Percentiles rank a stretch among this genome's conserved stretches.
These are phyloP conservation scores for Drosophila robusta DNA, from an alignment of 2,888 invertebrate genomes.

Conservation along the genomic window DNA sequence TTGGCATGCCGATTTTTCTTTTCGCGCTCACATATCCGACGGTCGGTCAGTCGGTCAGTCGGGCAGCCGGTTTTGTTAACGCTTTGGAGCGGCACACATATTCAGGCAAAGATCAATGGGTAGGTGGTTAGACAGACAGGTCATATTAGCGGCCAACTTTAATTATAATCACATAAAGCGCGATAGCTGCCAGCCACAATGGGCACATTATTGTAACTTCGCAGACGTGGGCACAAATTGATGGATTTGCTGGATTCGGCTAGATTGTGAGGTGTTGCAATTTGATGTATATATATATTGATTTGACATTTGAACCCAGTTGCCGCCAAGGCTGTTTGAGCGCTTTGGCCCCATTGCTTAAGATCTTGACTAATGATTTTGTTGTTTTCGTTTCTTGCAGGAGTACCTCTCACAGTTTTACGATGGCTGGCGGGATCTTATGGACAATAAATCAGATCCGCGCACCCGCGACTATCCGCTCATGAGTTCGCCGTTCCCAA, in stretches of 20 bases:
- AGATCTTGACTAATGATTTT: constrained; percentile 23
- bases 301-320: constrained; percentile 64
- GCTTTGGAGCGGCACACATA: constrained; percentile 13
- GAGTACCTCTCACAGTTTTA: constrained; percentile 83
- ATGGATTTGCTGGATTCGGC: constrained; percentile 12
- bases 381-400: constrained; percentile 67
- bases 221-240: constrained; percentile 17
- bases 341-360: constrained; percentile 9
- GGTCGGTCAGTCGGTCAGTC: not conserved
- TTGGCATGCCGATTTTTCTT: constrained; percentile 26
- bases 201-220: not conserved
- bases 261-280: constrained; percentile 42
- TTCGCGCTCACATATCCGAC: constrained; percentile 1
- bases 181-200: constrained; percentile 19
- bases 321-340: constrained; percentile 17
- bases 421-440: constrained; percentile 87
- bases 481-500: constrained; percentile 93
- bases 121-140: constrained; percentile 32
- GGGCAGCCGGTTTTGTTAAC: constrained; percentile 22
- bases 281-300: constrained; percentile 45
- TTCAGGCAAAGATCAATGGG: constrained; percentile 36
- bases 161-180: constrained; percentile 44
- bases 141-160: constrained; percentile 18
- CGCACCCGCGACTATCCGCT: constrained; percentile 92
- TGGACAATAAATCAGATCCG: constrained; percentile 94